A percentile compares a stretch with the other conserved stretches of the same genome.
Conservation (phyloP, 2,797 vertebrate genomes). For the Erethizon dorsatum region DNA sequence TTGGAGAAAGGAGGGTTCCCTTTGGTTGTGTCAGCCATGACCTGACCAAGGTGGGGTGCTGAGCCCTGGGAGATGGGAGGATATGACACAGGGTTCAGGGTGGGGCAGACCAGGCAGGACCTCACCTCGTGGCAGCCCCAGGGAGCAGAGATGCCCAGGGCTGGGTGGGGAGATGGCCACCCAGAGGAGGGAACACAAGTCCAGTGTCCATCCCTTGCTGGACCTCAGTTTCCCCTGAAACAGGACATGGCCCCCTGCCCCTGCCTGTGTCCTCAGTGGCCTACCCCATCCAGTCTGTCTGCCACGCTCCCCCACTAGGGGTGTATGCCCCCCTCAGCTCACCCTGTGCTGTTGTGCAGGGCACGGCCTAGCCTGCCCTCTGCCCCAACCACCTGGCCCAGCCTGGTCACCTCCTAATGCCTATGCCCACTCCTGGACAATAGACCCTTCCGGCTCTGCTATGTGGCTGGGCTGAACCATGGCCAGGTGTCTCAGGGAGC, state of each 20-base stretch:
- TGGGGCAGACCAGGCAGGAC: background rate
- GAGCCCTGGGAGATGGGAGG: background rate
- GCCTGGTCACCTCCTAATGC: background rate
- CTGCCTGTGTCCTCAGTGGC: background rate
- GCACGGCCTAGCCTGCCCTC: background rate
- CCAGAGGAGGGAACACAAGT: rapidly evolving
- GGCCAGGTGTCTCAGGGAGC: background rate
- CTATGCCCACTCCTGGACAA: background rate
- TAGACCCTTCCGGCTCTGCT: rapidly evolving
- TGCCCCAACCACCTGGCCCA: background rate
- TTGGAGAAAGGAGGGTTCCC: background rate
- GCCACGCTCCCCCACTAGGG: background rate
- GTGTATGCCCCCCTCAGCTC: too few species aligned
- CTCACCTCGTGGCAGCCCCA: background rate
- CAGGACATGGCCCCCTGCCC: background rate
- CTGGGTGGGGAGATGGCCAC: background rate
- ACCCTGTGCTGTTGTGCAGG: background rate
- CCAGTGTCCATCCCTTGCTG: background rate
- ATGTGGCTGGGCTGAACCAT: background rate
- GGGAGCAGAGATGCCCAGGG: background rate
- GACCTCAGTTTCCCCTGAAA: background rate
- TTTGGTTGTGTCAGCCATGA: background rate
- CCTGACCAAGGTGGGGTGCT: background rate
- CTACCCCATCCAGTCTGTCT: background rate
- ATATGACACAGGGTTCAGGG: background rate